Conservation (phyloP, 2,888 invertebrate species). For the Salticus scenicus region DNA sequence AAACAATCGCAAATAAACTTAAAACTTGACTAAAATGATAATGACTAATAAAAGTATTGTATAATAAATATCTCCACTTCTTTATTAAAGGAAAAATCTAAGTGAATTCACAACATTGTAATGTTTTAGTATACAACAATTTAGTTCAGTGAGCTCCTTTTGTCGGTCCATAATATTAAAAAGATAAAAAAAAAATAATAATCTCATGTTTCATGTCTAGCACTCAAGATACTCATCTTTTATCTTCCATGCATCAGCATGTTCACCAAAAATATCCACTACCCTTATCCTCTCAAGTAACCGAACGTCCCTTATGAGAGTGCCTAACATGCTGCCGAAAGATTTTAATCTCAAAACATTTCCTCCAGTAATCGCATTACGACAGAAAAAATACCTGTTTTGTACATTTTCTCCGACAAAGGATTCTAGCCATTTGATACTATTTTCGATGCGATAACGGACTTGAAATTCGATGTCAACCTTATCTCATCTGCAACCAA, state of each 20-base stretch:
- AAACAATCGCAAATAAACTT: too few species aligned
- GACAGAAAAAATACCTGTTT: background rate
- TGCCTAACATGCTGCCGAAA: background rate
- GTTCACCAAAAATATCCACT: background rate
- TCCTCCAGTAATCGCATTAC: background rate
- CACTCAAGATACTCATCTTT: too few species aligned
- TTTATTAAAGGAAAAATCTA: too few species aligned
- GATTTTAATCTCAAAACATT: background rate
- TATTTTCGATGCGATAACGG: background rate
- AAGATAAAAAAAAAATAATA: too few species aligned
- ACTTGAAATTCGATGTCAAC: background rate
- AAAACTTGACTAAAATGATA: too few species aligned
- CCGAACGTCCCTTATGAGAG: background rate
- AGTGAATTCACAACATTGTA: too few species aligned
- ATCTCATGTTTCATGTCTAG: too few species aligned
- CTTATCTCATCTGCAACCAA: constrained; percentile 1
- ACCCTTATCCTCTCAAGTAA: background rate
- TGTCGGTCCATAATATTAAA: too few species aligned
- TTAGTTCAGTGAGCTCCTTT: too few species aligned
- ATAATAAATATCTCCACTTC: too few species aligned
- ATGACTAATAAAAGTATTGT: too few species aligned
- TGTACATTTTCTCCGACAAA: background rate
- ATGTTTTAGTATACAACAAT: too few species aligned
- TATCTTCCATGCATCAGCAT: background rate
- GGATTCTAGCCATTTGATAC: background rate